Evolutionary conservation across 2,888 invertebrate species (phyloP).

Genomic region (Caenorhabditis sp.): DNA sequence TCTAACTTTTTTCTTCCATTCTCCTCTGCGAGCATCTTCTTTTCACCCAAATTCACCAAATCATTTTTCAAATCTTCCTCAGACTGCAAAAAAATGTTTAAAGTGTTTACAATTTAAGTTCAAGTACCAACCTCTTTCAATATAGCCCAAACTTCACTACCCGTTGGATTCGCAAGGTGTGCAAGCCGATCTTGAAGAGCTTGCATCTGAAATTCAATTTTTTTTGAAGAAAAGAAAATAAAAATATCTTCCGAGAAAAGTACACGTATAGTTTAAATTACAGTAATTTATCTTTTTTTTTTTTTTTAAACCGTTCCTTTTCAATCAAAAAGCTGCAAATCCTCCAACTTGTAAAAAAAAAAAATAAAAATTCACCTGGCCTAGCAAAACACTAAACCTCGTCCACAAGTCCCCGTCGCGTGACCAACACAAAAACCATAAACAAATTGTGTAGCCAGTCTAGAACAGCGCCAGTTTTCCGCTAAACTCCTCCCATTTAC

Average conservation of each 20-base stretch:
- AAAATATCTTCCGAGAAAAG: not conserved
- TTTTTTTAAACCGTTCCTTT: too few species aligned
- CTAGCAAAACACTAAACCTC: not conserved
- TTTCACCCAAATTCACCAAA: not conserved
- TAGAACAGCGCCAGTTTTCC: not conserved
- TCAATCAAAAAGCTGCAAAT: not conserved
- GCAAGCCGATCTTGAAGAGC: slow-evolving; percentile 15
- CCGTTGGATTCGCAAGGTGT: slow-evolving; percentile 16
- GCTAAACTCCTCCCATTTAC: not conserved
- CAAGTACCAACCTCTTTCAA: slow-evolving; percentile 14
- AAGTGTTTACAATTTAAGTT: not conserved
- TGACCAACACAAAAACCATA: not conserved
- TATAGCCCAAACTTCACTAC: slow-evolving; percentile 23
- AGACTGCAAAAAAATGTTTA: slow-evolving; percentile 2
- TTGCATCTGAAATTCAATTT: slow-evolving; percentile 20
- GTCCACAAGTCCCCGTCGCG: slow-evolving; percentile 1
- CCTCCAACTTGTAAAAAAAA: not conserved
- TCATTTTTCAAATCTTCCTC: slow-evolving; percentile 11
- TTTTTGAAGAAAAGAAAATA: not conserved
- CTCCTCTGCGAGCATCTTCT: slow-evolving; percentile 6
- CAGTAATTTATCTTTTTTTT: too few species aligned
- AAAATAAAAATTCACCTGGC: not conserved
- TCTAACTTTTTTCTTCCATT: slow-evolving; percentile 12
- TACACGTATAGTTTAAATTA: too few species aligned
- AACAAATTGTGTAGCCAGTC: not conserved